Base-by-base conservation (phyloP, 2,113 vertebrate genomes). In the Arenaria interpres region DNA sequence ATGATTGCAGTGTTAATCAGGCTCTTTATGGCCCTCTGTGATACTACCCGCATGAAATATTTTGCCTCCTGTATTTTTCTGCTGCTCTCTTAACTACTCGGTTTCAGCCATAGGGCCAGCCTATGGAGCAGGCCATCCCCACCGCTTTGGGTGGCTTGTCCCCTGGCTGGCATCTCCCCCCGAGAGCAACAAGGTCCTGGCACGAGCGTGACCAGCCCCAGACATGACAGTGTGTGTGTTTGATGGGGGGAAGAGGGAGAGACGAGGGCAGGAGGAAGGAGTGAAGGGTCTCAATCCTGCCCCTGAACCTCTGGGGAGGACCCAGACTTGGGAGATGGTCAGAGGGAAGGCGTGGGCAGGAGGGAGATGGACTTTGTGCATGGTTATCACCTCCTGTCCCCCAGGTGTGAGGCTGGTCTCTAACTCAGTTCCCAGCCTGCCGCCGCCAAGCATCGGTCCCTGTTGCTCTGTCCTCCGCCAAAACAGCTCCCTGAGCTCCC, bases 171-270 rank as follows among this genome's bases (percentile, higher is more conserved):
- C 39, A 48, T 67, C 22, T 54, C 15, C 56, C 13, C n/a, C 3
- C 45, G 46, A 12, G 27, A 60, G 27, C 39, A 60, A 13, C 13
- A 22, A 7, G 3, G 21, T 46, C 50, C 39, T 41, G 69, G 37
- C 39, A 39, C 1, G 2, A 77, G 66, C 0, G 0, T 27, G 19
- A 28, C 25, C 45, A 17, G 17, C 45, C 51, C 43, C 68, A 30
- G 72, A 13, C 0, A 0, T 46, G 71, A 22, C 62, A 81, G 41
- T 0, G 2, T 14, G 41, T 3, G 12, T 4, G 32, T 59, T 76
- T 81, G 69, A 27, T 14, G 32, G 43, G 51, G 18, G 32, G 18
- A 27, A 64, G 19, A 43, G 45, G 45, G 64, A 41, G 20, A 53
- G 30, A 28, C 6, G 10, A 46, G 35, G 64, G 20, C 48, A 35